A percentile compares a stretch with the other conserved stretches of the same genome.
phyloP scores from a whole-genome alignment of 1,140 invertebrate genomes.

The Diachasmimorpha longicaudata region DNA sequence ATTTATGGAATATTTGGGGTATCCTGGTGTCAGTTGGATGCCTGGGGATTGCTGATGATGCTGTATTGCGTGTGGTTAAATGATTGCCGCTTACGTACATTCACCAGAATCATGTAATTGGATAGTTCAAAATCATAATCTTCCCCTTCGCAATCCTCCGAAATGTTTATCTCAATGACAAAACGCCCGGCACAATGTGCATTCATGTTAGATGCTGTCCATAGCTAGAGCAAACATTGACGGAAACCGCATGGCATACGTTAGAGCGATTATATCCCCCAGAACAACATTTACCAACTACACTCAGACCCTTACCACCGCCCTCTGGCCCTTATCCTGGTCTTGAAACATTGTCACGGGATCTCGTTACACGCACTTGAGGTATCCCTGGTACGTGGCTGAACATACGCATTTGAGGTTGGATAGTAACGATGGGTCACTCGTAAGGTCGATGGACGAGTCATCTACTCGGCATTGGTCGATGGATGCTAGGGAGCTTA shows the following conservation, averaged over 20 bases:
- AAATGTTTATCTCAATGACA: background rate
- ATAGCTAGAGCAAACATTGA: constrained; percentile 45
- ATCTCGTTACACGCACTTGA: constrained; percentile 45
- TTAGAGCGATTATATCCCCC: constrained; percentile 42
- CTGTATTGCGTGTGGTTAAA: too few species aligned
- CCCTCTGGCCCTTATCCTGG: too few species aligned
- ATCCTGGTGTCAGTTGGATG: too few species aligned
- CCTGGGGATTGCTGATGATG: too few species aligned
- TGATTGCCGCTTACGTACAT: too few species aligned
- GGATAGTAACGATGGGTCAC: background rate
- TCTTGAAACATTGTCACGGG: constrained; percentile 14
- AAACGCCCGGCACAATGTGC: background rate
- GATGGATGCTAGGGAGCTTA: background rate
- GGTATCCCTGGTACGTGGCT: background rate
- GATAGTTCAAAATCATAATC: background rate
- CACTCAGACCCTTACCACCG: background rate
- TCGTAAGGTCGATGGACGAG: background rate
- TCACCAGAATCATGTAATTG: background rate
- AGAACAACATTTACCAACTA: constrained; percentile 24
- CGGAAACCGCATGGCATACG: constrained; percentile 44
- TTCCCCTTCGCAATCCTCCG: background rate
- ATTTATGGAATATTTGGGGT: background rate
- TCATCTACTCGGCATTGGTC: background rate
- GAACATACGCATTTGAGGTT: background rate
- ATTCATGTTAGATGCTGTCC: background rate